phyloP scores from a whole-genome alignment of 2,113 vertebrate genomes.

The Dasyprocta punctata region DNA sequence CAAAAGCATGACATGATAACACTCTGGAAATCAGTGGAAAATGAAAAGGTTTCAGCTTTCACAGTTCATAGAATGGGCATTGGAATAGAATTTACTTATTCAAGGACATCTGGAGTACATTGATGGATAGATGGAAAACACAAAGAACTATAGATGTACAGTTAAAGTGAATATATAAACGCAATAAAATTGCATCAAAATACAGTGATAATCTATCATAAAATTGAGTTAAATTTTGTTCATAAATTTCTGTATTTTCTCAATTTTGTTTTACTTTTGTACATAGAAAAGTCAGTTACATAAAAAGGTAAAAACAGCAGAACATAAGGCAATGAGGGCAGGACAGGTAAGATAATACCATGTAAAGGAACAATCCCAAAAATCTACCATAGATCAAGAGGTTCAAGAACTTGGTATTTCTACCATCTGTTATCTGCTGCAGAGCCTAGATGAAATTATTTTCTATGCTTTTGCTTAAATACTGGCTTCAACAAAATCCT shows the following conservation, averaged over 20 bases:
- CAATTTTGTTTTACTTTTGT: neutral
- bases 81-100: neutral
- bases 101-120: neutral
- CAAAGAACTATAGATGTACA: neutral
- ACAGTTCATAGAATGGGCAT: neutral
- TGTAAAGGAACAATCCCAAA: neutral
- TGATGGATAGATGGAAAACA: neutral
- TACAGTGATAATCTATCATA: neutral
- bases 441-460: neutral
- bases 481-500: neutral
- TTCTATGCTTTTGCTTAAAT: neutral
- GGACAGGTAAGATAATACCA: neutral
- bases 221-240: neutral
- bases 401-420: neutral
- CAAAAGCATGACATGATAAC: neutral
- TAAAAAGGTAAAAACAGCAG: neutral
- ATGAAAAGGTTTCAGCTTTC: neutral
- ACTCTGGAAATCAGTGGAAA: neutral
- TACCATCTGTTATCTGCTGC: neutral
- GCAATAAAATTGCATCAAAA: neutral
- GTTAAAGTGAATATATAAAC: neutral
- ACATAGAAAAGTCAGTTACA: neutral
- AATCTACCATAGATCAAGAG: neutral
- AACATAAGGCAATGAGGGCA: neutral
- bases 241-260: constrained; percentile 36